A percentile compares a stretch with the other conserved stretches of the same genome.
phyloP scores from a whole-genome alignment of 2,113 vertebrate species.

The Microtus pennsylvanicus region DNA sequence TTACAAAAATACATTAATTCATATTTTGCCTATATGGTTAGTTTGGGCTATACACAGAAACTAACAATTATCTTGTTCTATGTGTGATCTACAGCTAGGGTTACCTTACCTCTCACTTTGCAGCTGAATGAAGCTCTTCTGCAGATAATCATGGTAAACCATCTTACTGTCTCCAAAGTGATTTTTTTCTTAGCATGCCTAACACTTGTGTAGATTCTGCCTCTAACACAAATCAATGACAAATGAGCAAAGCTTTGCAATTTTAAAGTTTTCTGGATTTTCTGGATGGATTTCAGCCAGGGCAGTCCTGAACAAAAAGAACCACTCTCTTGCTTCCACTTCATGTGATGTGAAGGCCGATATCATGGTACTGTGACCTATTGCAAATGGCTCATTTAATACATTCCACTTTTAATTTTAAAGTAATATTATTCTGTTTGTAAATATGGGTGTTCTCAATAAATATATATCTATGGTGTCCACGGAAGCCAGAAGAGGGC shows the following conservation, averaged over 20 bases:
- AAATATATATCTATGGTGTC: neutral
- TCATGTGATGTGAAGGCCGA: neutral
- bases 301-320: neutral
- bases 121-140: neutral
- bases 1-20: neutral
- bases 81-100: neutral
- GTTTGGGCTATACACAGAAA: neutral
- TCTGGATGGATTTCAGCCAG: neutral
- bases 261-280: accelerated
- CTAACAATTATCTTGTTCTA: neutral
- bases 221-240: neutral
- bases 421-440: neutral
- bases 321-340: neutral
- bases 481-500: neutral
- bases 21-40: neutral
- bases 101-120: neutral
- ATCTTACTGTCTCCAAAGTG: neutral
- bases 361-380: neutral
- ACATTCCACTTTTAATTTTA: neutral
- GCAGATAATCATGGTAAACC: neutral
- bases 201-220: neutral
- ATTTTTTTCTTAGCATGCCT: neutral
- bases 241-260: neutral
- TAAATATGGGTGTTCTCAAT: neutral
- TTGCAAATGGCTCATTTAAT: neutral